Conservation (phyloP, 2,888 invertebrate species). For the Corbicula japonica region DNA sequence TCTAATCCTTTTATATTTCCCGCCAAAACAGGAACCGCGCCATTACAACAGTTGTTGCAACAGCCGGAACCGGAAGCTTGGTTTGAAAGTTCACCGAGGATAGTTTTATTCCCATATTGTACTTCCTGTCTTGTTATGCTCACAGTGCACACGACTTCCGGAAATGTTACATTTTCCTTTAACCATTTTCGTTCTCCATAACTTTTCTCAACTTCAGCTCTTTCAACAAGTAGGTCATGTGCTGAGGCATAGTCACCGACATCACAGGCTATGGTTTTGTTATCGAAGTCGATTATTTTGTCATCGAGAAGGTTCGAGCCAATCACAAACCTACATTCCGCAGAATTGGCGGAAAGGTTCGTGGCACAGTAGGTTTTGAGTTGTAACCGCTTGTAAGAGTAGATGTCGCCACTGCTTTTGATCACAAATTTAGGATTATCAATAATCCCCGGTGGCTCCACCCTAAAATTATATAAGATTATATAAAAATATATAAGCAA, state of each 20-base stretch:
- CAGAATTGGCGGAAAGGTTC: constrained; percentile 5
- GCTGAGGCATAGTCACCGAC: constrained; percentile 1
- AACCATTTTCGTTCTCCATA: constrained; percentile 10
- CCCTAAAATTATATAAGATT: constrained; percentile 17
- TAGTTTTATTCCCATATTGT: too few species aligned
- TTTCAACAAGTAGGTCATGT: constrained; percentile 5
- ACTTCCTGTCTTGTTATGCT: too few species aligned
- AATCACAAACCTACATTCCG: constrained; percentile 32
- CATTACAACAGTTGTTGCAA: too few species aligned
- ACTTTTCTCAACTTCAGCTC: not conserved
- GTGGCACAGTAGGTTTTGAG: constrained; percentile 45
- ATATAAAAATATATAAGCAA: not conserved
- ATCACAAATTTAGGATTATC: constrained; percentile 31
- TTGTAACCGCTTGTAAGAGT: constrained; percentile 42
- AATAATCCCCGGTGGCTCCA: constrained; percentile 10
- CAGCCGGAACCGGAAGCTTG: too few species aligned
- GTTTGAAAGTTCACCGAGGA: too few species aligned
- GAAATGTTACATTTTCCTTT: constrained; percentile 30
- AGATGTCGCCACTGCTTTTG: constrained; percentile 31
- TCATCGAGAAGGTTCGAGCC: constrained; percentile 43
- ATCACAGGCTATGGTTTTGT: constrained; percentile 19
- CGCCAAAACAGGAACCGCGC: too few species aligned
- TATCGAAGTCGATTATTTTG: constrained; percentile 43
- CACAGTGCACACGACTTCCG: constrained; percentile 21
- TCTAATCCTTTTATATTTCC: too few species aligned